A percentile compares a stretch with the other conserved stretches of the same genome.
Evolutionary conservation across 2,113 vertebrate species (phyloP).

Genomic region (Onychorhynchus coronatus): DNA sequence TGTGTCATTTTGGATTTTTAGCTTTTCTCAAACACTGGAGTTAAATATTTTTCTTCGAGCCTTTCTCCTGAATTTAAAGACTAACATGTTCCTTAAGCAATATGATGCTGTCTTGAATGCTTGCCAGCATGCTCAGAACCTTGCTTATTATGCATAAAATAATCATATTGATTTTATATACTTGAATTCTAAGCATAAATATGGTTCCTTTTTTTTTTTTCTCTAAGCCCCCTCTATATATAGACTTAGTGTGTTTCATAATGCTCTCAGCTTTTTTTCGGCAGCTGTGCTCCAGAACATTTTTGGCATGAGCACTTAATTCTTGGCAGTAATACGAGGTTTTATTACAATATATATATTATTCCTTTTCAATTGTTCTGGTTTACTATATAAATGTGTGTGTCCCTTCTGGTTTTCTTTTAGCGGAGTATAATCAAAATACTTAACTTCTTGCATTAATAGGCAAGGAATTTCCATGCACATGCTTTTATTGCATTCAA

Average conservation of each 20-base stretch:
- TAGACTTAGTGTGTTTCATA: constrained; percentile 43
- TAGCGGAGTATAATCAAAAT: neutral
- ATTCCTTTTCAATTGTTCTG: constrained; percentile 22
- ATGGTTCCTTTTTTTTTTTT: neutral
- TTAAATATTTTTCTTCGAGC: neutral
- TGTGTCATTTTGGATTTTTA: neutral
- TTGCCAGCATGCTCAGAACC: neutral
- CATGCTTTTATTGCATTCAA: neutral
- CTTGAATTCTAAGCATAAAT: constrained; percentile 26
- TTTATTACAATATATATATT: constrained; percentile 17
- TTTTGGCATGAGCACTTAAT: constrained; percentile 10
- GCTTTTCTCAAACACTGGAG: neutral
- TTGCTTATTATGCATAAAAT: constrained; percentile 2
- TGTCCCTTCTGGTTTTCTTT: neutral
- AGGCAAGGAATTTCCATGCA: neutral
- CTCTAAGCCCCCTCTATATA: neutral
- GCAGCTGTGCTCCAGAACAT: neutral
- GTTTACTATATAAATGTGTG: neutral
- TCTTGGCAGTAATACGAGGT: constrained; percentile 19
- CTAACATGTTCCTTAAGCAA: neutral
- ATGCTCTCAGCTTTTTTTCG: neutral
- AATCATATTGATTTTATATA: neutral
- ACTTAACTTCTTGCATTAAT: neutral
- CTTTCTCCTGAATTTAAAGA: neutral
- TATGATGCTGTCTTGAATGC: neutral